Conservation (phyloP, 2,888 invertebrate genomes). For the Rotaria macrura region DNA sequence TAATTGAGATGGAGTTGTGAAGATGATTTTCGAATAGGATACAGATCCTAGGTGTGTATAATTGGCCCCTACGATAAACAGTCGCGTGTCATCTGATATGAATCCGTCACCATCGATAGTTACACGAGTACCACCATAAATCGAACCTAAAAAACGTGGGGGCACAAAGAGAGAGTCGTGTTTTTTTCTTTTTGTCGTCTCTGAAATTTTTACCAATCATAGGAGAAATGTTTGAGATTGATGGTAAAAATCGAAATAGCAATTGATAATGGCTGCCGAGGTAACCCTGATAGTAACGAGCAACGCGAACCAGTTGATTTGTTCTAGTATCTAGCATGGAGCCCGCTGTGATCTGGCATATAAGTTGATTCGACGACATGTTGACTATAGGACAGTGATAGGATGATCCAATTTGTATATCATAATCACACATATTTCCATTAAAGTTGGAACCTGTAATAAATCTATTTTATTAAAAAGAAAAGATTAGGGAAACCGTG, state of each 20-base stretch:
- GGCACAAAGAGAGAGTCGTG: background rate
- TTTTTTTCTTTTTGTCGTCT: background rate
- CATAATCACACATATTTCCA: slow-evolving; percentile 23
- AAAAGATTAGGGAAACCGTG: too few relatives aligned
- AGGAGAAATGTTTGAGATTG: background rate
- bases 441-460: background rate
- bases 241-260: background rate
- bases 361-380: background rate
- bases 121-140: background rate
- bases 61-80: background rate
- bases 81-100: background rate
- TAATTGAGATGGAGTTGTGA: background rate
- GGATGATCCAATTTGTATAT: background rate
- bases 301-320: background rate
- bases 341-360: background rate
- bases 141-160: background rate
- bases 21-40: background rate
- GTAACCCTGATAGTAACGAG: background rate
- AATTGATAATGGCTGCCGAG: background rate
- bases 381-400: background rate
- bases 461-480: too few relatives aligned
- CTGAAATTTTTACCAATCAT: too few relatives aligned
- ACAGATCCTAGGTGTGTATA: background rate
- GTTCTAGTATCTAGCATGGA: background rate
- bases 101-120: slow-evolving; percentile 1